Percentiles rank a stretch among this genome's conserved stretches.
phyloP scores from a whole-genome alignment of 1,140 invertebrate genomes.

The Rhizoglyphus robini region DNA sequence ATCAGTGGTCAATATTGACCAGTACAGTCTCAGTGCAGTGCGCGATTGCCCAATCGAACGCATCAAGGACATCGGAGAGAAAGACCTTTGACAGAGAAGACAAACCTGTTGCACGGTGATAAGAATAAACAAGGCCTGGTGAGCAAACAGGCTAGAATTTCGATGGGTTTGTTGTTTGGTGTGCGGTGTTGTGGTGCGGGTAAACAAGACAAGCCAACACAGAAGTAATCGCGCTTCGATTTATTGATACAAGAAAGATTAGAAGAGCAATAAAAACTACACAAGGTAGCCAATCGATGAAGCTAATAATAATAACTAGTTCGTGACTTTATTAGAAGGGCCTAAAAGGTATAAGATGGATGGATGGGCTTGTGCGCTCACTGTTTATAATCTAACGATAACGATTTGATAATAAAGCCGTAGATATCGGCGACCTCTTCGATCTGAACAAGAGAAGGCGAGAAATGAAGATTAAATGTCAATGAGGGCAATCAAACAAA shows the following conservation, averaged over 20 bases:
- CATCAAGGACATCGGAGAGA: no score
- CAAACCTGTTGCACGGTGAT: background rate
- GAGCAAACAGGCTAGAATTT: background rate
- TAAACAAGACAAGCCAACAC: background rate
- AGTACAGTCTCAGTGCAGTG: background rate
- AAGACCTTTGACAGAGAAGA: no score
- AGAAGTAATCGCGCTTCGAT: background rate
- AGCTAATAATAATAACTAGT: no score
- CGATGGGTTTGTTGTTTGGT: background rate
- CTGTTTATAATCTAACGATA: constrained; percentile 48
- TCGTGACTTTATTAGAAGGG: no score
- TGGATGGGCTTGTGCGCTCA: no score
- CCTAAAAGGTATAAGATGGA: no score
- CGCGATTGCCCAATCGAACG: no score
- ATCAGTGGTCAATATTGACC: background rate
- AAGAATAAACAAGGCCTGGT: background rate
- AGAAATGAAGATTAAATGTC: background rate
- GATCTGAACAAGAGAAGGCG: constrained; percentile 47
- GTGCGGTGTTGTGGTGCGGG: background rate
- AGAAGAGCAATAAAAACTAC: background rate
- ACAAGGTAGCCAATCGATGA: no score
- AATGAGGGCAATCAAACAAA: background rate
- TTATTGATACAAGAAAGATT: background rate
- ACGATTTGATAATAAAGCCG: constrained; percentile 63
- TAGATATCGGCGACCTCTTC: constrained; percentile 75